Evolutionary conservation across 2,113 vertebrate species (phyloP).

Genomic region (Hydrolagus affinis): DNA sequence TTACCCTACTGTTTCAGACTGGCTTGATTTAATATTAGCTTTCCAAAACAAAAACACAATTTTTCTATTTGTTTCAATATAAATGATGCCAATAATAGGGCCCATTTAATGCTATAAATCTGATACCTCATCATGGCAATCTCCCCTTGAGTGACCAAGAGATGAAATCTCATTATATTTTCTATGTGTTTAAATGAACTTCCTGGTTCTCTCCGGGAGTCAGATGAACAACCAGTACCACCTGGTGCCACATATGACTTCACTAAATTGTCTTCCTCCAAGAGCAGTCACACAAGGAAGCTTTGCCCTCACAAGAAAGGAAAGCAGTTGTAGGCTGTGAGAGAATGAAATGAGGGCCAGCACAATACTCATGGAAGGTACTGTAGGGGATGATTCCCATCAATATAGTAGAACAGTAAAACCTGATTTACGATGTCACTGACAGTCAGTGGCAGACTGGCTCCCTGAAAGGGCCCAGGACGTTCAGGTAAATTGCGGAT

Average conservation of each 20-base stretch:
- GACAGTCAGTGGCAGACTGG: no score
- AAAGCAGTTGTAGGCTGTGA: no score
- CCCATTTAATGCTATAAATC: background rate
- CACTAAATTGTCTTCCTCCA: background rate
- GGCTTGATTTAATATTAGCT: background rate
- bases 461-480: no score
- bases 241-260: background rate
- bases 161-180: slow-evolving; percentile 21
- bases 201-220: background rate
- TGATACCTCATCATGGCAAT: background rate
- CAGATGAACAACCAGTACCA: background rate
- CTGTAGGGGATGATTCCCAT: no score
- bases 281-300: no score
- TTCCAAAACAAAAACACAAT: background rate
- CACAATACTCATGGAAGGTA: no score
- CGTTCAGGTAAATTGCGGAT: no score
- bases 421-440: no score
- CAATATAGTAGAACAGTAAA: no score
- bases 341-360: no score
- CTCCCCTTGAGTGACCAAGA: background rate
- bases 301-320: no score
- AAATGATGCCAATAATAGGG: background rate
- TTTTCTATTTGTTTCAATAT: background rate
- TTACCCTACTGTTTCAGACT: no score
- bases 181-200: background rate